Conservation (phyloP, 1,140 invertebrate species). For the Drosophila pseudoananassae region DNA sequence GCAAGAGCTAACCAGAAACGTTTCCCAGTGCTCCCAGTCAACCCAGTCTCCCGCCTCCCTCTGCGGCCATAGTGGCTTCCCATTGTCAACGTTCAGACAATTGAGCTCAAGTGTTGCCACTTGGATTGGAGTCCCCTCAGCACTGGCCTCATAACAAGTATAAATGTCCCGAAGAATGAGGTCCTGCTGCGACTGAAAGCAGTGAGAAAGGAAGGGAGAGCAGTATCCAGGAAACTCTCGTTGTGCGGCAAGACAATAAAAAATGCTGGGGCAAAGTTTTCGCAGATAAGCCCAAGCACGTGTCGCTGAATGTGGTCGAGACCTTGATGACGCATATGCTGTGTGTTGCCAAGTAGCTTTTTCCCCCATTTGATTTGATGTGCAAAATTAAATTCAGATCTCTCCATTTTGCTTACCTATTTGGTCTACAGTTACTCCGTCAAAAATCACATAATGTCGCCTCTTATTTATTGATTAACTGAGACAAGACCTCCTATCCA, state of each 20-base stretch:
- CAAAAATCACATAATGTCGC: too few relatives aligned
- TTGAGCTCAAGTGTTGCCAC: conserved; percentile 73
- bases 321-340: conserved; percentile 25
- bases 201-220: not conserved
- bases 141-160: conserved; percentile 63
- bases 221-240: conserved; percentile 12
- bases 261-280: conserved; percentile 37
- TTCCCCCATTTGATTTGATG: conserved; percentile 6
- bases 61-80: conserved; percentile 31
- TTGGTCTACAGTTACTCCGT: not conserved
- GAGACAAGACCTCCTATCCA: not conserved
- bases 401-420: too few relatives aligned
- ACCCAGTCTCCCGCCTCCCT: not conserved
- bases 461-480: conserved; percentile 25
- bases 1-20: conserved; percentile 10
- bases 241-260: conserved; percentile 35
- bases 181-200: conserved; percentile 27
- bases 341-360: not conserved
- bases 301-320: conserved; percentile 25
- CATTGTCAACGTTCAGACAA: conserved; percentile 77
- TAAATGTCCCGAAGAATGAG: conserved; percentile 52
- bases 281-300: conserved; percentile 42
- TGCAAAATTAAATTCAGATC: not conserved
- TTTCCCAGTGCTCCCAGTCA: conserved; percentile 5
- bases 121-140: conserved; percentile 25